phyloP scores from a whole-genome alignment of 2,888 invertebrate genomes.

The Amblyjoppa proteus region DNA sequence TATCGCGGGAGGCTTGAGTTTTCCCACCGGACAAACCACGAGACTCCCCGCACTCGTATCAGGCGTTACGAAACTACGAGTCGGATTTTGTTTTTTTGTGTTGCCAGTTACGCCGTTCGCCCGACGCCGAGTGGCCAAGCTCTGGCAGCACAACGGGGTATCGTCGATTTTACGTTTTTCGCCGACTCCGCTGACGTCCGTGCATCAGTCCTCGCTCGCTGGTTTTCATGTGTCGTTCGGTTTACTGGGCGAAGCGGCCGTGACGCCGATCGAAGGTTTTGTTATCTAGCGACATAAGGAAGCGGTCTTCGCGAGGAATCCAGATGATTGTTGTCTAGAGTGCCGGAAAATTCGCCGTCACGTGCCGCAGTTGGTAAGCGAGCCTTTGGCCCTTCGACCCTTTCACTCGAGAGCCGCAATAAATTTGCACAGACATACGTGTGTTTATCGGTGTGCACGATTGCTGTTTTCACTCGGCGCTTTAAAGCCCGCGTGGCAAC shows the following conservation, averaged over 20 bases:
- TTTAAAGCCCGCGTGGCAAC: slow-evolving; percentile 61
- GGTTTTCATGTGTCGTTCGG: slow-evolving; percentile 7
- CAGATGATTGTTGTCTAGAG: slow-evolving; percentile 51
- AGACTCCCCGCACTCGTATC: slow-evolving; percentile 22
- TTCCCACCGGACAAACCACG: slow-evolving; percentile 34
- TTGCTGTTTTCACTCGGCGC: slow-evolving; percentile 39
- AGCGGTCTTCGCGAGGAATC: neutral
- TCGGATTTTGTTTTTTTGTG: slow-evolving; percentile 45
- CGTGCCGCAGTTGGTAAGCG: slow-evolving; percentile 62
- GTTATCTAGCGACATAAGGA: neutral
- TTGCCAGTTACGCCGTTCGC: slow-evolving; percentile 61
- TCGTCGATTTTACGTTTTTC: slow-evolving; percentile 42
- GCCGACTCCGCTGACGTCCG: slow-evolving; percentile 51
- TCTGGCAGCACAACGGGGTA: slow-evolving; percentile 8
- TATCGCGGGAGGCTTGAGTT: slow-evolving; percentile 33
- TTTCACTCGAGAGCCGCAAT: slow-evolving; percentile 16
- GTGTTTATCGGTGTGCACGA: neutral
- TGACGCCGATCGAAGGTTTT: neutral
- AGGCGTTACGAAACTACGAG: slow-evolving; percentile 54
- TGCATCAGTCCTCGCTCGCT: slow-evolving; percentile 4
- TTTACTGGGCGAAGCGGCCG: neutral
- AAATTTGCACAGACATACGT: neutral
- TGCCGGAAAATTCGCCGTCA: slow-evolving; percentile 55
- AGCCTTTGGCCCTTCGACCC: slow-evolving; percentile 31
- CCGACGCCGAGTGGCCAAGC: slow-evolving; percentile 51